Base-by-base conservation (phyloP, 2,797 vertebrate genomes). In the Coracias cyanogaster region DNA sequence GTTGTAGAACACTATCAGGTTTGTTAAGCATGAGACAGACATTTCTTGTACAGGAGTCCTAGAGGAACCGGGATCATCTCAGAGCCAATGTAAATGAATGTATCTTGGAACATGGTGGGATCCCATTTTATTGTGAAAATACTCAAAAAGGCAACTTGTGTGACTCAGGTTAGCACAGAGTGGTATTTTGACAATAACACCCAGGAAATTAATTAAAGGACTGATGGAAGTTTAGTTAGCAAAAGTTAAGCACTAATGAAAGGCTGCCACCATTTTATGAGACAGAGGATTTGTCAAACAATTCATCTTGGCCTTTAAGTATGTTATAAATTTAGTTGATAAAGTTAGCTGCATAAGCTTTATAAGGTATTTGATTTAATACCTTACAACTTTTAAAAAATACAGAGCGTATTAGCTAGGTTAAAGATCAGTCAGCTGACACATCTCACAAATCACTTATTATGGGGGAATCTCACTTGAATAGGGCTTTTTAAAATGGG, bases 101-200 rank as follows among this genome's bases (percentile, higher is more conserved):
- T 28, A 28, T 17, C 26, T 33, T 49, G 46, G 70, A 60, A 51
- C 25, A 8, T 10, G 11, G 24, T 6, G 26, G 6, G 15, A 21
- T 84, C 35, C n/a, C 33, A 45, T 57, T 87, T 85, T n/a, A 22
- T 37, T 73, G 55, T 92, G 46, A 33, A 85, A 73, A 90, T 31
- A 37, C 37, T 79, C 16, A 37, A 17, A 55, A 81, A 70, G 35
- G 54, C 55, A 73, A 41, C 31, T 72, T 0, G 0, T 33, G 60
- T 19, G 70, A 37, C 74, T 55, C 74, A 46, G 60, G 78, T 54
- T 70, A 55, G 9, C 67, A 69, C 15, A 65, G 83, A 29, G 16
- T 70, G 83, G 31, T 93, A 73, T 91, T 96, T 82, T 95, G 83
- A 73, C 67, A 94, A 90, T 62, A 91, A 46, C 25, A 60, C 6